Evolutionary conservation across 2,797 vertebrate genomes (phyloP).

Genomic region (Neosalanx taihuensis): DNA sequence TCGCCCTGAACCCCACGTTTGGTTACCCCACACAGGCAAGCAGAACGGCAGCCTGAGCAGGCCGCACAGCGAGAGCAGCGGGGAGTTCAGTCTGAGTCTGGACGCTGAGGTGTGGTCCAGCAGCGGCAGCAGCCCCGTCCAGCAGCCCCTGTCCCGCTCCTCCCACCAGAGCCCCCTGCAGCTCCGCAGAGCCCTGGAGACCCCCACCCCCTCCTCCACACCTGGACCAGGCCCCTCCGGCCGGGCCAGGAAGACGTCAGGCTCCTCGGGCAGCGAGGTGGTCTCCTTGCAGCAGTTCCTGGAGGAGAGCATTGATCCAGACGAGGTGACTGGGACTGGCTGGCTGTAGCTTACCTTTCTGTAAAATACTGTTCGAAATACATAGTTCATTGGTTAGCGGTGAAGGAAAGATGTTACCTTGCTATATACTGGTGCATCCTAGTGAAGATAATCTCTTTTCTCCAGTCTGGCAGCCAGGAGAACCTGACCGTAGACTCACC

Average conservation of each 20-base stretch:
- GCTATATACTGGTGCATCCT: background rate
- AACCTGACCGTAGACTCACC: conserved; percentile 88
- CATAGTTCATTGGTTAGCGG: background rate
- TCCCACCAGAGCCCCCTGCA: conserved; percentile 84
- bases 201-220: conserved; percentile 44
- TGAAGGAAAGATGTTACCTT: background rate
- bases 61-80: conserved; percentile 95
- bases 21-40: conserved; percentile 71
- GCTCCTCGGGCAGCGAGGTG: conserved; percentile 83
- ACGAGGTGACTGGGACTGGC: conserved; percentile 63
- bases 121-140: conserved; percentile 89
- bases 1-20: too few relatives aligned
- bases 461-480: conserved; percentile 87
- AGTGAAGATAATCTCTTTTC: conserved; percentile 18
- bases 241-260: conserved; percentile 64
- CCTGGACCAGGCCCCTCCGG: conserved; percentile 62
- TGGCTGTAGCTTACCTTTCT: background rate
- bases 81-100: conserved; percentile 88
- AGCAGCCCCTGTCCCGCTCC: conserved; percentile 73
- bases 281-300: conserved; percentile 92
- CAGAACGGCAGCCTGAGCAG: conserved; percentile 81
- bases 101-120: conserved; percentile 92
- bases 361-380: background rate
- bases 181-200: conserved; percentile 72
- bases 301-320: conserved; percentile 83